A percentile compares a stretch with the other conserved stretches of the same genome.
Evolutionary conservation across 2,888 invertebrate species (phyloP).

Genomic region (Drosophila leonis): DNA sequence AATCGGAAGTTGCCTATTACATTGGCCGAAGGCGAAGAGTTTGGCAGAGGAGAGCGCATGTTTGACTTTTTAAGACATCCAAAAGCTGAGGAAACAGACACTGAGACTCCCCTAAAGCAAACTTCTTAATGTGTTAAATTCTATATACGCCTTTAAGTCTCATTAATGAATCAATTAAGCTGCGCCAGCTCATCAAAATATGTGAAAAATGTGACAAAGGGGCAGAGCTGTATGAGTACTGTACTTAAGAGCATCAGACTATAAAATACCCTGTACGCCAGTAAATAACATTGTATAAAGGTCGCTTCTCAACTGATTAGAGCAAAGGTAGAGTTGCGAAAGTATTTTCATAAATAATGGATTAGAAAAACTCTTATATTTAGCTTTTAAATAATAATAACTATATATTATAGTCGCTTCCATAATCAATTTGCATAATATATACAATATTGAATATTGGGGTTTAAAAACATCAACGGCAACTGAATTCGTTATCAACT

Average conservation of each 20-base stretch:
- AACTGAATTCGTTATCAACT: not conserved
- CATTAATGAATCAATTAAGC: conserved; percentile 20
- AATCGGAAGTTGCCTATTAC: conserved; percentile 64
- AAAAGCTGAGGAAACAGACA: not conserved
- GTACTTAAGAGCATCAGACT: conserved; percentile 2
- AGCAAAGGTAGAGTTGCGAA: not conserved
- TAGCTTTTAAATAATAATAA: not conserved
- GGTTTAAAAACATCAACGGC: not conserved
- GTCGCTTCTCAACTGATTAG: not conserved
- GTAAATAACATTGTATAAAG: not conserved
- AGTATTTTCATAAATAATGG: not conserved
- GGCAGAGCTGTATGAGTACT: not conserved
- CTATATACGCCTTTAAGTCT: not conserved
- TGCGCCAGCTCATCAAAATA: conserved; percentile 19
- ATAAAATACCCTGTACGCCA: conserved; percentile 2
- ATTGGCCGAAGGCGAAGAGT: conserved; percentile 59
- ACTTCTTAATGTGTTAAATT: conserved; percentile 21
- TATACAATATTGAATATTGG: not conserved
- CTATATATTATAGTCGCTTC: not conserved
- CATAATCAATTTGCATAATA: conserved; percentile 2
- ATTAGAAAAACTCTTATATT: not conserved
- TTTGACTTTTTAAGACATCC: conserved; percentile 56
- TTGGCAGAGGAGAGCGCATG: conserved; percentile 57
- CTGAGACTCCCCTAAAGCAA: conserved; percentile 47
- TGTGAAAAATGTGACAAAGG: conserved; percentile 2